phyloP scores from a whole-genome alignment of 2,888 invertebrate genomes.

The Endomychus coccineus region DNA sequence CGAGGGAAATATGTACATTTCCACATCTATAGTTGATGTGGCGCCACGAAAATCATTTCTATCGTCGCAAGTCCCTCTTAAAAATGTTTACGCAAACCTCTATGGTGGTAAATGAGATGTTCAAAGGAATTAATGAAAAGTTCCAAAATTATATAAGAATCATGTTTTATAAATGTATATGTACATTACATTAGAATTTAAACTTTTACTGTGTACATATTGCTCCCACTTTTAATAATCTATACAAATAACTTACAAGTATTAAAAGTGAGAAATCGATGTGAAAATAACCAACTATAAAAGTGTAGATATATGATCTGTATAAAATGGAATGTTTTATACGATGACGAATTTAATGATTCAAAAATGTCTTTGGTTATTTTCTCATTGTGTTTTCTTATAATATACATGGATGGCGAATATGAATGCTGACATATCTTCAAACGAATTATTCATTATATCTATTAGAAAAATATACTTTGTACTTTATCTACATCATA shows the following conservation, averaged over 20 bases:
- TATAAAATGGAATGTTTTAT: constrained; percentile 42
- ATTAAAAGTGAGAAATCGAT: constrained; percentile 30
- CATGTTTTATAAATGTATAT: constrained; percentile 27
- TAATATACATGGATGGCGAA: constrained; percentile 34
- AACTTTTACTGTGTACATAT: constrained; percentile 34
- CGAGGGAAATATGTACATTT: no score
- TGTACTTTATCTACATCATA: no score
- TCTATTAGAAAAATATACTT: constrained; percentile 19
- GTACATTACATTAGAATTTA: constrained; percentile 34
- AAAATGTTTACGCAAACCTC: no score
- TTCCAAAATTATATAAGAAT: constrained; percentile 21
- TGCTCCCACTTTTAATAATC: constrained; percentile 32
- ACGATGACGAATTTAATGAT: constrained; percentile 24
- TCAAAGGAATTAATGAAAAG: no score
- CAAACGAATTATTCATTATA: constrained; percentile 19
- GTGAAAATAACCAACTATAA: constrained; percentile 39
- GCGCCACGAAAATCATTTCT: no score
- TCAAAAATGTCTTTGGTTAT: constrained; percentile 32
- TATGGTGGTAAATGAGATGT: no score
- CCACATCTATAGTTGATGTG: no score
- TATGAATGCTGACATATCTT: constrained; percentile 40
- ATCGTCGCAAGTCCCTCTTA: no score
- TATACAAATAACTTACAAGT: constrained; percentile 31
- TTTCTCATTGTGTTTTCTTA: constrained; percentile 33
- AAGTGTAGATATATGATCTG: constrained; percentile 18